A percentile compares a stretch with the other conserved stretches of the same genome.
Conservation (phyloP, 2,113 vertebrate species). For the Amblyornis subalaris region DNA sequence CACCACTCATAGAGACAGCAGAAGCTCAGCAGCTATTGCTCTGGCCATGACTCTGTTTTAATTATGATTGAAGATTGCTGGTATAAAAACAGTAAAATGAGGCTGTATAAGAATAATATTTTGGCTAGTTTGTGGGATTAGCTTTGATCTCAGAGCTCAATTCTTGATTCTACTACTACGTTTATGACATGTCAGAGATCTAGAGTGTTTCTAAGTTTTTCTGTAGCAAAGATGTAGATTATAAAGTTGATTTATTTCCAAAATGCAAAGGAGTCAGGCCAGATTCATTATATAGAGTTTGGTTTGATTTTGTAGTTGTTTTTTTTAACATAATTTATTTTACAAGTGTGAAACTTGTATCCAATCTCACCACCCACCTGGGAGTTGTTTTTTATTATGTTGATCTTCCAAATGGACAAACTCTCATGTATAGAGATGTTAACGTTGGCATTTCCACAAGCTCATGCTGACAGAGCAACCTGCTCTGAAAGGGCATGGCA, state of each 20-base stretch:
- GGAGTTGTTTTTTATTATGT: not conserved
- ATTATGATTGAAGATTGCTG: not conserved
- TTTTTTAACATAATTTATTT: not conserved
- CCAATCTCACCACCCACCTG: not conserved
- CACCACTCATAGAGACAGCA: not conserved
- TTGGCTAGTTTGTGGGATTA: not conserved
- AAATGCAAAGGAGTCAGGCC: not conserved
- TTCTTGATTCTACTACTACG: not conserved
- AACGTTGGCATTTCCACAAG: not conserved
- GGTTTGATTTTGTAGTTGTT: not conserved
- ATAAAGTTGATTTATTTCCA: not conserved
- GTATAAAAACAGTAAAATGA: not conserved
- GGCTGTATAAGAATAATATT: not conserved
- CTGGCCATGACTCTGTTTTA: not conserved
- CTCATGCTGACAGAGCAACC: not conserved
- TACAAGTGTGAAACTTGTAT: not conserved
- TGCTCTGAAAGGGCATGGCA: not conserved
- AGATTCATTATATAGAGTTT: not conserved
- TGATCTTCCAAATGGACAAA: slow-evolving; percentile 19
- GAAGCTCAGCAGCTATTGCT: not conserved
- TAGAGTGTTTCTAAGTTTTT: not conserved
- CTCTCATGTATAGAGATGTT: not conserved
- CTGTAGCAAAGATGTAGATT: not conserved
- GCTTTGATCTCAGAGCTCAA: not conserved
- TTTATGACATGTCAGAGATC: not conserved